Percentiles rank a stretch among this genome's conserved stretches.
phyloP scores from a whole-genome alignment of 2,888 invertebrate genomes.

The Pardosa pseudoannulata region DNA sequence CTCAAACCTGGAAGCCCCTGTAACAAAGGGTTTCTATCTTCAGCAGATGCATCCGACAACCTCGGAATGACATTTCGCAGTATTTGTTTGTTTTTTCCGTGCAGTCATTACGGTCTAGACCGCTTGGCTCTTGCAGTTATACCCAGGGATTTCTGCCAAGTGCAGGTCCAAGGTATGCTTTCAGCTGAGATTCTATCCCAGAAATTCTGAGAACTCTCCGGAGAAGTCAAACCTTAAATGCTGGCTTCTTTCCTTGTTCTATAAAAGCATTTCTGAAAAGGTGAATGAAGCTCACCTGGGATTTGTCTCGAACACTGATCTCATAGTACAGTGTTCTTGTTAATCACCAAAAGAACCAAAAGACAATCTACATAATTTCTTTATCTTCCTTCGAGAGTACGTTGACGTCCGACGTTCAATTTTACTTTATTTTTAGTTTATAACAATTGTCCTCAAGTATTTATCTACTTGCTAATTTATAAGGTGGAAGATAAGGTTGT shows the following conservation, averaged over 20 bases:
- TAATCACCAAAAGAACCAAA: too few species aligned
- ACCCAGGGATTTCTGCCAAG: slow-evolving; percentile 46
- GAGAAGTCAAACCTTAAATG: slow-evolving; percentile 22
- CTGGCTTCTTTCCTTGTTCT: slow-evolving; percentile 57
- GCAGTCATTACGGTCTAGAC: slow-evolving; percentile 32
- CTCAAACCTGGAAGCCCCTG: slow-evolving; percentile 17
- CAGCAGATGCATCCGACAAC: slow-evolving; percentile 22
- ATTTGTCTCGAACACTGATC: too few species aligned
- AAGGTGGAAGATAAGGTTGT: too few species aligned
- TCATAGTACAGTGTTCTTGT: too few species aligned
- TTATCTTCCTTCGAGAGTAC: too few species aligned
- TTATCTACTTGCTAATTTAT: too few species aligned
- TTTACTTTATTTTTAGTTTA: too few species aligned
- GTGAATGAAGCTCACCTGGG: slow-evolving; percentile 43
- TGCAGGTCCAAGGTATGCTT: slow-evolving; percentile 31
- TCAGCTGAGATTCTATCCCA: slow-evolving; percentile 24
- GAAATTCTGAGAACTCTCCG: slow-evolving; percentile 35
- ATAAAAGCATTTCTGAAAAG: slow-evolving; percentile 57
- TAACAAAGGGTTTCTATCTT: slow-evolving; percentile 43
- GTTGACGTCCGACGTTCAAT: too few species aligned
- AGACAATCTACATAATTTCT: too few species aligned
- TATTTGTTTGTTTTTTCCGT: slow-evolving; percentile 21
- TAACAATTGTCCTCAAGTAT: too few species aligned
- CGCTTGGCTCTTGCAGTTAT: slow-evolving; percentile 52
- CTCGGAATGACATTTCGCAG: background rate